Conservation (phyloP, 2,888 invertebrate species). For the Belgica antarctica region DNA sequence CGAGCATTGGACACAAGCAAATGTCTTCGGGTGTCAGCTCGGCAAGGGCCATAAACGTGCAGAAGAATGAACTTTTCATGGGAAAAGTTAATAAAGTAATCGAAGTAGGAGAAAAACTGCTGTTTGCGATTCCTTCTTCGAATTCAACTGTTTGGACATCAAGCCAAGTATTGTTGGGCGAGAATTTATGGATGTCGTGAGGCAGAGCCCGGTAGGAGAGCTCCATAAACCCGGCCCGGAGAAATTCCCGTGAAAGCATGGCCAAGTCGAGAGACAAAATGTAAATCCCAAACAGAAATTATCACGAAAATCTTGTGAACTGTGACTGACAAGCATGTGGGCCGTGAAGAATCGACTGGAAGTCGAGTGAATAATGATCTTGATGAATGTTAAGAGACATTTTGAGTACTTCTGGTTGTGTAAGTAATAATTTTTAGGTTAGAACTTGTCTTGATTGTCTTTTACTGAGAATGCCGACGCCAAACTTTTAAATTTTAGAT, state of each 20-base stretch:
- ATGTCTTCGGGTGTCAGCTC: too few species aligned
- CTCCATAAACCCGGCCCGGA: constrained; percentile 12
- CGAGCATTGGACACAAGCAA: too few species aligned
- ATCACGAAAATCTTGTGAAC: constrained; percentile 18
- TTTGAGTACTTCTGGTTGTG: too few species aligned
- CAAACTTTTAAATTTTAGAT: too few species aligned
- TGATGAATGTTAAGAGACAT: too few species aligned
- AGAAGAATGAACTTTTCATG: constrained; percentile 38
- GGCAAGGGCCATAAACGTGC: constrained; percentile 21
- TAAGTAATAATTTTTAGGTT: too few species aligned
- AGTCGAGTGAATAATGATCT: constrained; percentile 1
- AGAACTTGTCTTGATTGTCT: too few species aligned
- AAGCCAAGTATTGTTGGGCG: constrained; percentile 22
- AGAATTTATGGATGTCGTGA: constrained; percentile 41
- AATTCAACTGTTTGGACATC: constrained; percentile 43
- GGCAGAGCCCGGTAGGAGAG: constrained; percentile 41
- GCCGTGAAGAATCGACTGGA: neutral
- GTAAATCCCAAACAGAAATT: constrained; percentile 38
- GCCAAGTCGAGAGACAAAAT: constrained; percentile 31
- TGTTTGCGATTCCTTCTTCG: constrained; percentile 32
- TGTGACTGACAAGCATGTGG: neutral
- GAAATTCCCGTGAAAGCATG: neutral
- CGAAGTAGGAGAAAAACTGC: constrained; percentile 34
- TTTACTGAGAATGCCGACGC: too few species aligned
- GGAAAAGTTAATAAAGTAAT: constrained; percentile 43